phyloP scores from a whole-genome alignment of 53 echinoderm and acorn worm species.

The Arbacia lixula region DNA sequence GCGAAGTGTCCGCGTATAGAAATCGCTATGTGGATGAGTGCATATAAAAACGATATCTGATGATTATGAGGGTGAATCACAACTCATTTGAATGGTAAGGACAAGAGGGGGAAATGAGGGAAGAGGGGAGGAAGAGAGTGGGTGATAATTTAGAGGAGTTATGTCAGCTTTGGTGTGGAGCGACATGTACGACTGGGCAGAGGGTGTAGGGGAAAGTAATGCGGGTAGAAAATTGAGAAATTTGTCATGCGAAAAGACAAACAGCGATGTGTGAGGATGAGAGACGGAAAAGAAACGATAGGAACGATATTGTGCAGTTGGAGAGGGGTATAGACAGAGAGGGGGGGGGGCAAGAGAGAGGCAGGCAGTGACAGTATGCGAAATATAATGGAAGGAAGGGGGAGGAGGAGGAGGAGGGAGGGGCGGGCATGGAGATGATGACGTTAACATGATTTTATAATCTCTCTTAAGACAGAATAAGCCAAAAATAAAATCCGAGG shows the following conservation, averaged over 20 bases:
- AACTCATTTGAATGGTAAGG: conserved; percentile 12
- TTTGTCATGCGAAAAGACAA: background rate
- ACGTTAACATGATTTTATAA: too few species aligned
- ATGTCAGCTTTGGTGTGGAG: too few species aligned
- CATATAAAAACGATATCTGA: conserved; percentile 2
- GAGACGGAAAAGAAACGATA: background rate
- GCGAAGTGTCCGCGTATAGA: too few species aligned
- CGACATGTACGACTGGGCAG: too few species aligned
- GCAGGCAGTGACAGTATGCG: background rate
- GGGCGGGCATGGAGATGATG: too few species aligned
- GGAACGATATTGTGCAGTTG: background rate
- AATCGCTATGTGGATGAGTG: background rate
- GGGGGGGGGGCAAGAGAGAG: background rate
- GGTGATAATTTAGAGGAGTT: background rate
- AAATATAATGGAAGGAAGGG: background rate
- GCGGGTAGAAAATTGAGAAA: background rate
- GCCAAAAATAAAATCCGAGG: too few species aligned
- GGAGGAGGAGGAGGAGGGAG: background rate
- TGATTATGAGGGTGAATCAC: conserved; percentile 10
- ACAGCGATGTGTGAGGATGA: background rate
- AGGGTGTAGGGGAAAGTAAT: background rate
- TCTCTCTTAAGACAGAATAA: too few species aligned
- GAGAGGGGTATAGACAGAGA: background rate
- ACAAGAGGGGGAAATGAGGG: background rate
- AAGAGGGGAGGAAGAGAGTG: background rate